Evolutionary conservation across 2,888 invertebrate genomes (phyloP).

Genomic region (Perithous albicinctus): DNA sequence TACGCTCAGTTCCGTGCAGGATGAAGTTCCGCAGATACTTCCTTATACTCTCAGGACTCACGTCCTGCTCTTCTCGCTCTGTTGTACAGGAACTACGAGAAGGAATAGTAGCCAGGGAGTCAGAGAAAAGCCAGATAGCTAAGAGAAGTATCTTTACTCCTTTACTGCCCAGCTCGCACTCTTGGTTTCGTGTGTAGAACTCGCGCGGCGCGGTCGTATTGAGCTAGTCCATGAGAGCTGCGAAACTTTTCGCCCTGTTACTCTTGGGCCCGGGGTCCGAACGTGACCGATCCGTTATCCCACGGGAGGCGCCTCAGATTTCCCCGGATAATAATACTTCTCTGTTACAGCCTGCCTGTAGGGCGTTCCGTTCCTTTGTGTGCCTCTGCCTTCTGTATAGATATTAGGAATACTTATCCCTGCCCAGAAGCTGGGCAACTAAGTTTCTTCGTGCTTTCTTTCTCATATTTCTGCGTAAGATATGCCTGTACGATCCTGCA

Average conservation of each 20-base stretch:
- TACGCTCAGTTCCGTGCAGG: slow-evolving; percentile 56
- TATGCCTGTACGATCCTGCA: background rate
- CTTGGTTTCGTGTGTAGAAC: slow-evolving; percentile 55
- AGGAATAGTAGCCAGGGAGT: slow-evolving; percentile 46
- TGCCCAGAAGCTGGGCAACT: slow-evolving; percentile 44
- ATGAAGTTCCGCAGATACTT: slow-evolving; percentile 66
- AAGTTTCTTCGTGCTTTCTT: slow-evolving; percentile 33
- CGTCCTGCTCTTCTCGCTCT: slow-evolving; percentile 36
- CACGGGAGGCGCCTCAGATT: slow-evolving; percentile 86
- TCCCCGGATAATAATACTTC: slow-evolving; percentile 87
- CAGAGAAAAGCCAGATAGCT: slow-evolving; percentile 58
- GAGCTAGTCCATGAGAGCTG: slow-evolving; percentile 54
- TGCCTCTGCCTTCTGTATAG: background rate
- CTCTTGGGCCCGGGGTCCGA: slow-evolving; percentile 76
- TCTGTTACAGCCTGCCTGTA: slow-evolving; percentile 81
- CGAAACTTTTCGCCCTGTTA: slow-evolving; percentile 77
- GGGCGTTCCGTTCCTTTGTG: slow-evolving; percentile 31
- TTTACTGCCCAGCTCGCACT: background rate
- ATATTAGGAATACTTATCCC: slow-evolving; percentile 18
- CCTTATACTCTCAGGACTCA: slow-evolving; percentile 60
- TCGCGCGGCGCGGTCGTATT: slow-evolving; percentile 39
- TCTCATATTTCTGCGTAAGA: slow-evolving; percentile 5
- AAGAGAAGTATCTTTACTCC: slow-evolving; percentile 41
- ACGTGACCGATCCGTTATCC: slow-evolving; percentile 87
- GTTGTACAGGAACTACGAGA: slow-evolving; percentile 39